Evolutionary conservation across 2,888 invertebrate species (phyloP).

Genomic region (Silvanus unidentatus): DNA sequence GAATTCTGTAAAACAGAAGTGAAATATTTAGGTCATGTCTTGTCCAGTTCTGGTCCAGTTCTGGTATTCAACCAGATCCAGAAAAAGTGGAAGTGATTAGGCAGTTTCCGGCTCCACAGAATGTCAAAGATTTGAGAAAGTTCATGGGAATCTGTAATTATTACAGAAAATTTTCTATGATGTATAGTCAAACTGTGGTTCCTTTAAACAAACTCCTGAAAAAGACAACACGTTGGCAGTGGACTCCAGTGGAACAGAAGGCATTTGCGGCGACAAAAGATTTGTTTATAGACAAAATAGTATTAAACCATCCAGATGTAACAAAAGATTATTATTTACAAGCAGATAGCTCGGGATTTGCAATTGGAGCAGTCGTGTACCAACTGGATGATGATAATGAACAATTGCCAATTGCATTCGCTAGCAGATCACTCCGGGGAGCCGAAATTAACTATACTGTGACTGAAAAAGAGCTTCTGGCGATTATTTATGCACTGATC

Average conservation of each 20-base stretch:
- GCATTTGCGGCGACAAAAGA: slow-evolving; percentile 8
- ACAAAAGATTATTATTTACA: slow-evolving; percentile 6
- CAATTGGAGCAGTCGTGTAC: slow-evolving; percentile 8
- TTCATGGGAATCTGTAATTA: slow-evolving; percentile 9
- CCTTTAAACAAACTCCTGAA: slow-evolving; percentile 2
- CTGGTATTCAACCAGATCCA: slow-evolving; percentile 8
- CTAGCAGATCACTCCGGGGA: slow-evolving; percentile 1
- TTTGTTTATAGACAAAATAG: background rate
- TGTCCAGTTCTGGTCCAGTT: slow-evolving; percentile 10
- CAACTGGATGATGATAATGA: slow-evolving; percentile 3
- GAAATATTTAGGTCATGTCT: slow-evolving; percentile 11
- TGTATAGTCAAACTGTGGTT: background rate
- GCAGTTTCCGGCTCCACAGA: slow-evolving; percentile 5
- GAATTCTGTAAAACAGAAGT: slow-evolving; percentile 12
- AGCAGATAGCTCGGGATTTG: slow-evolving; percentile 9
- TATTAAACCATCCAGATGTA: slow-evolving; percentile 6
- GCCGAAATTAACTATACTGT: slow-evolving; percentile 7
- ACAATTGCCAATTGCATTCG: slow-evolving; percentile 6
- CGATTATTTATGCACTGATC: slow-evolving; percentile 3
- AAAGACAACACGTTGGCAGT: slow-evolving; percentile 5
- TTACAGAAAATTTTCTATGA: background rate
- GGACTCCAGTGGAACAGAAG: slow-evolving; percentile 1
- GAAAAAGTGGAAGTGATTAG: slow-evolving; percentile 4
- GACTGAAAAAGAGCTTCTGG: slow-evolving; percentile 10
- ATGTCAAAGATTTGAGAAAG: slow-evolving; percentile 4